These are phyloP conservation scores for Plebejus argus DNA, from an alignment of 2,888 invertebrate genomes.

Conservation along the genomic window DNA sequence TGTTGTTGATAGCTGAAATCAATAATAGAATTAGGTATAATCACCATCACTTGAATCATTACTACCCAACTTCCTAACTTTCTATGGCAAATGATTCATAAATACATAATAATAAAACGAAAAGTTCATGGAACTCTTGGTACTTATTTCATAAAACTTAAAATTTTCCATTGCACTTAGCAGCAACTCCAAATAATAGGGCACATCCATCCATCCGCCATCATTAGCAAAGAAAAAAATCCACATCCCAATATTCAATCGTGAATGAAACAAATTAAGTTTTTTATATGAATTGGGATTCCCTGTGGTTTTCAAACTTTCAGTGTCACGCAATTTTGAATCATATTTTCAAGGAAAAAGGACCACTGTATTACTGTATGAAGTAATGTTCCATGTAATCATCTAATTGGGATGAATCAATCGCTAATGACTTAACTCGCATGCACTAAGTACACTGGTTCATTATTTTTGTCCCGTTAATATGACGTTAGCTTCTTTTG, in stretches of 20 bases:
- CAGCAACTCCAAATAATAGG: neutral
- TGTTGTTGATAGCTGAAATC: too few species aligned
- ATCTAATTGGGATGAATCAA: slow-evolving; percentile 42
- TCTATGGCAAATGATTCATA: neutral
- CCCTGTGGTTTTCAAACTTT: neutral
- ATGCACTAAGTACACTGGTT: neutral
- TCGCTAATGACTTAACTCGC: too few species aligned
- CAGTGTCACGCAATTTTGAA: neutral
- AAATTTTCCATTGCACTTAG: neutral
- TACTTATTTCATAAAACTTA: neutral
- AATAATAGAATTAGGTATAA: too few species aligned
- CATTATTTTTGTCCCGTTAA: neutral
- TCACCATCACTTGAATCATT: neutral
- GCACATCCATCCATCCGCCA: neutral
- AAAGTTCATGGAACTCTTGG: neutral
- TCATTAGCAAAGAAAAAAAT: neutral
- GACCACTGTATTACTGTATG: slow-evolving; percentile 29
- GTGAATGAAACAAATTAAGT: slow-evolving; percentile 2
- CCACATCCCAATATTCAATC: neutral
- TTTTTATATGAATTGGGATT: neutral
- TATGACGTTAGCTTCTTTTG: neutral
- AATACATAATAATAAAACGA: too few species aligned
- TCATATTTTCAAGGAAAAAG: neutral
- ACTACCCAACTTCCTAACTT: neutral
- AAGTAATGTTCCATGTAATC: slow-evolving; percentile 40